Evolutionary conservation across 2,888 invertebrate species (phyloP).

Genomic region (Scrobipalpa atriplicella): DNA sequence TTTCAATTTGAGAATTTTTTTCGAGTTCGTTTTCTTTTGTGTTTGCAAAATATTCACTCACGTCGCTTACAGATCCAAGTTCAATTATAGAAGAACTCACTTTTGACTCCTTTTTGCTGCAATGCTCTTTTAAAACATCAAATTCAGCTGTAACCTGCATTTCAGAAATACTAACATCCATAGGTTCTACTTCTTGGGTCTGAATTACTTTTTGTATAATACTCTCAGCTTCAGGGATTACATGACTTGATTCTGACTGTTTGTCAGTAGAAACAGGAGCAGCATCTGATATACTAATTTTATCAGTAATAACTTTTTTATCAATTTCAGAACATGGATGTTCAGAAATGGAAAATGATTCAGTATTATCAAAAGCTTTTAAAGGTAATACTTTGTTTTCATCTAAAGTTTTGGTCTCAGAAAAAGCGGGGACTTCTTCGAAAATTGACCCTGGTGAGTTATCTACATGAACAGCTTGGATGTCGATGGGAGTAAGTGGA

Average conservation of each 20-base stretch:
- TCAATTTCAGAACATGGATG: not conserved
- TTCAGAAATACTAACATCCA: slow-evolving; percentile 12
- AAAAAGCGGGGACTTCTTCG: not conserved
- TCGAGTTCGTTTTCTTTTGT: not conserved
- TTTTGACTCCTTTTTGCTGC: not conserved
- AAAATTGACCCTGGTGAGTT: not conserved
- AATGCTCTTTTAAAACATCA: not conserved
- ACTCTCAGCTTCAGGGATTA: not conserved
- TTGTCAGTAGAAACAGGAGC: not conserved
- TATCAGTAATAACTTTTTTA: not conserved
- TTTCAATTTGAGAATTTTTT: not conserved
- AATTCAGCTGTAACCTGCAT: not conserved
- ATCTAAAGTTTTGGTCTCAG: slow-evolving; percentile 6
- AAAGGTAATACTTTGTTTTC: not conserved
- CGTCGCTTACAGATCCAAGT: not conserved
- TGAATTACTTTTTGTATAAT: not conserved
- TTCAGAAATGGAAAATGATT: not conserved
- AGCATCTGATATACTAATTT: not conserved
- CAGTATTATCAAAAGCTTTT: not conserved
- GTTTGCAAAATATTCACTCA: not conserved
- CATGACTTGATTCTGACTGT: not conserved
- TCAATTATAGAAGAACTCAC: not conserved
- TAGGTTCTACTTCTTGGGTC: not conserved
- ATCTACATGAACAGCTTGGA: not conserved
- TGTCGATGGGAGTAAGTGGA: not conserved